Evolutionary conservation across 2,113 vertebrate species (phyloP).

Genomic region (Tupaia chinensis): DNA sequence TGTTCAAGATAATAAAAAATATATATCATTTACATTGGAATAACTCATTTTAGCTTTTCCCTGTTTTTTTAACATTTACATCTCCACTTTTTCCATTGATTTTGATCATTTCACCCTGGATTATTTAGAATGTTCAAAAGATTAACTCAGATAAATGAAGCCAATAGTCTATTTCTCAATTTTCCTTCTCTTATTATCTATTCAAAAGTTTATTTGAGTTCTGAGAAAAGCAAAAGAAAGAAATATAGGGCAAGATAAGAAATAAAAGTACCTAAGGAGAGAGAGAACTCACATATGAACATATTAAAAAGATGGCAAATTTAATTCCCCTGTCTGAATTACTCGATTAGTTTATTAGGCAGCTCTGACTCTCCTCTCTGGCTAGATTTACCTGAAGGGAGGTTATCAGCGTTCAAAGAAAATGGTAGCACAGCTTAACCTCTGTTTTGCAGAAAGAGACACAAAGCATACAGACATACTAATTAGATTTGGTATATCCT

Average conservation of each 20-base stretch:
- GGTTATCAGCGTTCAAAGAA: neutral
- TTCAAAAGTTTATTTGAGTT: neutral
- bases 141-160: neutral
- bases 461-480: neutral
- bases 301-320: neutral
- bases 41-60: neutral
- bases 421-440: neutral
- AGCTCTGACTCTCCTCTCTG: neutral
- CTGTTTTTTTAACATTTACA: neutral
- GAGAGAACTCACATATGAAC: neutral
- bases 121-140: neutral
- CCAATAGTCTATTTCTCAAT: neutral
- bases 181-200: neutral
- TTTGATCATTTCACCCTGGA: neutral
- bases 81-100: neutral
- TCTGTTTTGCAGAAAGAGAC: neutral
- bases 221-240: neutral
- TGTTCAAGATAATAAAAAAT: slow-evolving; percentile 20
- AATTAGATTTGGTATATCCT: neutral
- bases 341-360: neutral
- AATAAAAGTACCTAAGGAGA: neutral
- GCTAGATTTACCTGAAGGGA: neutral
- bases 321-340: neutral
- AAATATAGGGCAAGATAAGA: neutral
- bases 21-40: neutral